Conservation (phyloP, 2,888 invertebrate species). For the Chelonus formosanus region DNA sequence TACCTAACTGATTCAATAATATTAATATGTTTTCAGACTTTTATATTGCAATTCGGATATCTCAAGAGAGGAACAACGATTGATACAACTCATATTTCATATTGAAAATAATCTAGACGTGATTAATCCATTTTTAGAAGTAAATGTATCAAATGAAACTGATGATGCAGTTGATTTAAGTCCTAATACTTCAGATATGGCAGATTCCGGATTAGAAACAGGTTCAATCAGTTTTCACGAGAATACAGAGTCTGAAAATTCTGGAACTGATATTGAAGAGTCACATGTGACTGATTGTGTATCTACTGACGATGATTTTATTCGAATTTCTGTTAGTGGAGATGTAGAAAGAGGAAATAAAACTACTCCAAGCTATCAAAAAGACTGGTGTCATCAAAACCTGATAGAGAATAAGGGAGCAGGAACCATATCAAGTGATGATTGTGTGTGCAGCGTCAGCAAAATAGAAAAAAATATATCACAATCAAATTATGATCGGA, state of each 20-base stretch:
- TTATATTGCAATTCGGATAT: constrained; percentile 57
- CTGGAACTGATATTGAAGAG: constrained; percentile 58
- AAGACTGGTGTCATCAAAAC: constrained; percentile 30
- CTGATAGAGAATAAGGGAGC: constrained; percentile 18
- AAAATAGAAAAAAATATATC: constrained; percentile 3
- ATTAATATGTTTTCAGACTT: constrained; percentile 50
- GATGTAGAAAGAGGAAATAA: constrained; percentile 39
- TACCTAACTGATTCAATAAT: too few species aligned
- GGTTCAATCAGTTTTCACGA: constrained; percentile 64
- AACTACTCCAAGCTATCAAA: constrained; percentile 18
- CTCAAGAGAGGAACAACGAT: constrained; percentile 49
- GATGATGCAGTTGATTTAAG: constrained; percentile 47
- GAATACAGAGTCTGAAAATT: constrained; percentile 62
- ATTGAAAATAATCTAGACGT: constrained; percentile 27
- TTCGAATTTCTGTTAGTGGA: constrained; percentile 44
- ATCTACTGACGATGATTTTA: constrained; percentile 57
- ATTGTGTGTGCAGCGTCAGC: constrained; percentile 24
- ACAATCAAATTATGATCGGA: neutral
- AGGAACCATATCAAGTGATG: constrained; percentile 25
- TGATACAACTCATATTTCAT: constrained; percentile 40
- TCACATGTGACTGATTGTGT: constrained; percentile 54
- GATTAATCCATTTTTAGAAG: too few species aligned
- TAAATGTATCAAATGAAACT: neutral
- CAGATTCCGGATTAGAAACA: constrained; percentile 64
- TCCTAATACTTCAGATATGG: constrained; percentile 58